A percentile compares a stretch with the other conserved stretches of the same genome.
These are phyloP conservation scores for Varroa destructor DNA, from an alignment of 1,140 invertebrate genomes.

Conservation along the genomic window DNA sequence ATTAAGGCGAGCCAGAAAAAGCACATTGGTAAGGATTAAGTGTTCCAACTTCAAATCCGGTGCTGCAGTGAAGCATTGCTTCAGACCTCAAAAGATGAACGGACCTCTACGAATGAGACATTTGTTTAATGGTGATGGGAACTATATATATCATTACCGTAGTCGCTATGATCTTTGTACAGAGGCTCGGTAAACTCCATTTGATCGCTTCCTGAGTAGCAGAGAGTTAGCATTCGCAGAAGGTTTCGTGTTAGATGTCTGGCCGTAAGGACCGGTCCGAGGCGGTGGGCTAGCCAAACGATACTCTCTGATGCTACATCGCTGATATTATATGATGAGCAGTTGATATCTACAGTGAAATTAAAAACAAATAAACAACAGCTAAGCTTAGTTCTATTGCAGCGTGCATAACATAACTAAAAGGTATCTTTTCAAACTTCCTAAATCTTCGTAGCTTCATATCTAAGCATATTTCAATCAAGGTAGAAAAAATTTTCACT, in stretches of 20 bases:
- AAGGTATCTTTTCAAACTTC: too few relatives aligned
- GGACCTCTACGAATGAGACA: too few relatives aligned
- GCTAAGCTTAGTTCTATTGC: background rate
- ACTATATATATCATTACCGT: background rate
- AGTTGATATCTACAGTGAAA: slow-evolving; percentile 15
- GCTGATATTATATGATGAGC: slow-evolving; percentile 49
- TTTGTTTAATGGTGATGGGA: too few relatives aligned
- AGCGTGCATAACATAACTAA: too few relatives aligned
- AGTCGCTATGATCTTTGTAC: slow-evolving; percentile 24
- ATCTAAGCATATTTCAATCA: too few relatives aligned
- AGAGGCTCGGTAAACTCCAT: slow-evolving; percentile 24
- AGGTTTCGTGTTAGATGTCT: slow-evolving; percentile 77
- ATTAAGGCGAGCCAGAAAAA: too few relatives aligned
- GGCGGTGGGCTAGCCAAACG: slow-evolving; percentile 74
- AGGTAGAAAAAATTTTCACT: too few relatives aligned
- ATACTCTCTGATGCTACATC: slow-evolving; percentile 81
- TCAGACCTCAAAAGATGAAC: too few relatives aligned
- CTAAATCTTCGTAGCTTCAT: too few relatives aligned
- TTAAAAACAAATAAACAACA: background rate
- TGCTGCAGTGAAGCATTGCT: too few relatives aligned
- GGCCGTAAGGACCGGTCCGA: slow-evolving; percentile 87
- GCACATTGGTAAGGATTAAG: too few relatives aligned
- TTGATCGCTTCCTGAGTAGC: slow-evolving; percentile 75
- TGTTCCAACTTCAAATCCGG: too few relatives aligned
- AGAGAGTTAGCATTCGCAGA: slow-evolving; percentile 78